Evolutionary conservation across 2,797 vertebrate species (phyloP).

Genomic region (Phalanger gymnotis): DNA sequence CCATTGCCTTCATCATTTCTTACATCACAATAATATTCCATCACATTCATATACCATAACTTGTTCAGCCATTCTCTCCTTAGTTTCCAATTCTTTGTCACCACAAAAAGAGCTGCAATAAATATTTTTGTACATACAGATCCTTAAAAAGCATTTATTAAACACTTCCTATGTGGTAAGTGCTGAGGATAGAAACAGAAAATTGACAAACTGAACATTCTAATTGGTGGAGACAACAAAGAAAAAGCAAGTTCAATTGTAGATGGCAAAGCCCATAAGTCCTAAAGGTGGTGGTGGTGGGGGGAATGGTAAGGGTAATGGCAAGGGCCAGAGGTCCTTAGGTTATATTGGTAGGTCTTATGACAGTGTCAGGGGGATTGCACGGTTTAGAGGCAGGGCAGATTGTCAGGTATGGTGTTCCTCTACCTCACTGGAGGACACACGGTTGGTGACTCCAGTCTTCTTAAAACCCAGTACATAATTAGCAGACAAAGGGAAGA

Average conservation of each 20-base stretch:
- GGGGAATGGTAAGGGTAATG: not conserved
- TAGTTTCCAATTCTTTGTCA: not conserved
- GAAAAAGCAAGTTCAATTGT: not conserved
- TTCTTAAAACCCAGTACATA: not conserved
- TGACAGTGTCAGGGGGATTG: not conserved
- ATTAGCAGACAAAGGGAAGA: not conserved
- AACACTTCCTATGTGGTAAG: not conserved
- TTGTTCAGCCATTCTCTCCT: not conserved
- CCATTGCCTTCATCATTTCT: not conserved
- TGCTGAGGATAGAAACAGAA: not conserved
- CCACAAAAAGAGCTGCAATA: not conserved
- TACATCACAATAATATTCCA: not conserved
- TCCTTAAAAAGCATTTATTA: not conserved
- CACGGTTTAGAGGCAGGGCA: not conserved
- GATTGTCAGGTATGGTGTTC: not conserved
- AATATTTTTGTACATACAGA: not conserved
- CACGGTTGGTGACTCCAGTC: not conserved
- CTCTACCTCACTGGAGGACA: not conserved
- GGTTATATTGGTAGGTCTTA: not conserved
- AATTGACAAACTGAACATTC: not conserved
- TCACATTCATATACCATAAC: not conserved
- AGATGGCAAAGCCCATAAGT: not conserved
- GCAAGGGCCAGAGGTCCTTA: not conserved
- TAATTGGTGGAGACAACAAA: not conserved
- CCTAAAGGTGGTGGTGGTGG: not conserved